These are phyloP conservation scores for Anthopleura sola DNA, from an alignment of 64 coral and sea anemone species.

Conservation along the genomic window DNA sequence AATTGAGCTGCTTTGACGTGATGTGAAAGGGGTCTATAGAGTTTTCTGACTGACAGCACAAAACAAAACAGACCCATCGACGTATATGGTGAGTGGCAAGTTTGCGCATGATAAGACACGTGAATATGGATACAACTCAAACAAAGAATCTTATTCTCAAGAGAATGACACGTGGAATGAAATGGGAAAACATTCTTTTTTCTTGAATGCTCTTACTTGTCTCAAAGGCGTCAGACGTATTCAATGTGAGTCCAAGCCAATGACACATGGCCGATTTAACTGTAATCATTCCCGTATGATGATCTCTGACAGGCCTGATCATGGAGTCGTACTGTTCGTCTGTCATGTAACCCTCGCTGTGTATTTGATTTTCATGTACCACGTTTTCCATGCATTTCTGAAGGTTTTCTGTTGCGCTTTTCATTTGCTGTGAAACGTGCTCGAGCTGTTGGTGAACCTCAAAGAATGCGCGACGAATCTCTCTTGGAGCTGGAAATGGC, in stretches of 20 bases:
- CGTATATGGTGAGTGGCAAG: too few species aligned
- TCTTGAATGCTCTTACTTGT: slow-evolving; percentile 24
- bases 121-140: too few species aligned
- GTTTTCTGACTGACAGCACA: too few species aligned
- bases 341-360: slow-evolving; percentile 18
- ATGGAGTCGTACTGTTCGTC: slow-evolving; percentile 15
- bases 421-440: slow-evolving; percentile 44
- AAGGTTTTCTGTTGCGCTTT: slow-evolving; percentile 57
- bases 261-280: background rate
- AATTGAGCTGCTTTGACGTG: too few species aligned
- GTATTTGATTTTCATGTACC: slow-evolving; percentile 50
- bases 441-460: slow-evolving; percentile 64
- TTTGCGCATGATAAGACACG: too few species aligned
- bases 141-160: too few species aligned
- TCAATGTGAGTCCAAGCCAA: background rate
- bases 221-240: slow-evolving; percentile 3
- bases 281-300: background rate
- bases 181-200: too few species aligned
- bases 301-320: background rate
- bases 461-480: slow-evolving; percentile 51
- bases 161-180: too few species aligned
- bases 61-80: too few species aligned
- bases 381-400: slow-evolving; percentile 68
- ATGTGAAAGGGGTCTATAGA: too few species aligned
- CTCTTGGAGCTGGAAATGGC: slow-evolving; percentile 24